Evolutionary conservation across 1,140 invertebrate genomes (phyloP).

Genomic region (Aphelinus certus): DNA sequence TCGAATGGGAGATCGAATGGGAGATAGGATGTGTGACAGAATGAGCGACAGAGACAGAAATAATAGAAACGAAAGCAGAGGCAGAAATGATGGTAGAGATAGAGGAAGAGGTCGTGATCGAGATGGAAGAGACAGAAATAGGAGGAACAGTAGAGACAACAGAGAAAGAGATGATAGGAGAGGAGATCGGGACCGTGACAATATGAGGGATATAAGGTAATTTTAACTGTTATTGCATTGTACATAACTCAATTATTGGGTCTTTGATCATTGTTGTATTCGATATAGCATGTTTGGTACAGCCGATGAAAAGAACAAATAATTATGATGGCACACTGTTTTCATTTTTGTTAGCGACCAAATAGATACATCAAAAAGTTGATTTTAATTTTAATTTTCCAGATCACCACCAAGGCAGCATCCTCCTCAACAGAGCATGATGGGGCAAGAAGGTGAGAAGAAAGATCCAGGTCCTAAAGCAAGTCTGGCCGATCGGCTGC

Average conservation of each 20-base stretch:
- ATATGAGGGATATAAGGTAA: constrained; percentile 23
- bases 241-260: not conserved
- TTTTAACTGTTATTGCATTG: too few relatives aligned
- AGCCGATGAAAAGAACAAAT: too few relatives aligned
- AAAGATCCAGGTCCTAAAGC: constrained; percentile 58
- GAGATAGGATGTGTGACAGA: constrained; percentile 53
- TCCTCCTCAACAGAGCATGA: constrained; percentile 3
- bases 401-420: constrained; percentile 30
- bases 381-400: not conserved
- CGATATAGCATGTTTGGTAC: not conserved
- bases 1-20: constrained; percentile 40
- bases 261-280: not conserved
- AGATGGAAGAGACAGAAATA: constrained; percentile 56
- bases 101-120: constrained; percentile 54
- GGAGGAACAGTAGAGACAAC: constrained; percentile 37
- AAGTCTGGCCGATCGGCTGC: constrained; percentile 61
- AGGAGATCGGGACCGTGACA: constrained; percentile 41
- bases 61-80: constrained; percentile 46
- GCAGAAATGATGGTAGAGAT: constrained; percentile 45
- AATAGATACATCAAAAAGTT: not conserved
- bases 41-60: constrained; percentile 30
- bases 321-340: too few relatives aligned
- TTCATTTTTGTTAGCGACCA: too few relatives aligned
- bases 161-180: constrained; percentile 35
- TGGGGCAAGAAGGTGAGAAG: constrained; percentile 38